Base-by-base conservation (phyloP, 2,113 vertebrate species). In the Phyllostomus hastatus region DNA sequence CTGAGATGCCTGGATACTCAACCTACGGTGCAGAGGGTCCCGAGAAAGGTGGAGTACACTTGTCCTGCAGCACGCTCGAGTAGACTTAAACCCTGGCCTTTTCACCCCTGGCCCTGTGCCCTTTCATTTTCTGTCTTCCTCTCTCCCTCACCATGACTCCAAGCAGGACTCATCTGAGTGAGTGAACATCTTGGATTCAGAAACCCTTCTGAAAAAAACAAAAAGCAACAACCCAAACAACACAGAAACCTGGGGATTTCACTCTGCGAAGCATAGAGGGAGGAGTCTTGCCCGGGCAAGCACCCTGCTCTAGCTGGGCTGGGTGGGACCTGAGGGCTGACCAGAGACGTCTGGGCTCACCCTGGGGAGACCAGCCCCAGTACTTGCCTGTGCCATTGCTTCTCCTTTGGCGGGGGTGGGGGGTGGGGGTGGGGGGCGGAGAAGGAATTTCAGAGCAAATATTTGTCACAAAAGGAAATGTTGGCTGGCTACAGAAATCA, bases 401-500 rank as follows among this genome's bases (percentile, higher is more conserved):
- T 67, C 73, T 95, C 38, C 28, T 67, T 72, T 33, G 69, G 87
- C 43, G 6, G 59, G 78, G 46, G 52, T 19, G 52, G 24, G 57
- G 7, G 22, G 54, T 54, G n/a, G n/a, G n/a, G n/a, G n/a, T n/a
- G n/a, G n/a, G 38, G 46, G 46, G 46, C 46, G 57, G 24, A 28
- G 59, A 90, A 86, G 81, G 35, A 83, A 97, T 97, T 83, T 93
- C 88, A 46, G 87, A 92, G 85, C 81, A 92, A 79, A 87, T 59
- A 16, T 97, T 96, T 96, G 90, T 97, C 97, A 93, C 5, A 17
- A 16, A 46, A 96, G 96, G 67, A 73, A 76, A 79, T 94, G 93
- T 98, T 98, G 95, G 95, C 91, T 84, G 48, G 86, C 78, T 81
- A 88, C 88, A 38, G 87, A 91, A 90, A 70, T 93, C 82, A 84